These are phyloP conservation scores for Passer montanus DNA, from an alignment of 2,113 vertebrate species.

Conservation along the genomic window DNA sequence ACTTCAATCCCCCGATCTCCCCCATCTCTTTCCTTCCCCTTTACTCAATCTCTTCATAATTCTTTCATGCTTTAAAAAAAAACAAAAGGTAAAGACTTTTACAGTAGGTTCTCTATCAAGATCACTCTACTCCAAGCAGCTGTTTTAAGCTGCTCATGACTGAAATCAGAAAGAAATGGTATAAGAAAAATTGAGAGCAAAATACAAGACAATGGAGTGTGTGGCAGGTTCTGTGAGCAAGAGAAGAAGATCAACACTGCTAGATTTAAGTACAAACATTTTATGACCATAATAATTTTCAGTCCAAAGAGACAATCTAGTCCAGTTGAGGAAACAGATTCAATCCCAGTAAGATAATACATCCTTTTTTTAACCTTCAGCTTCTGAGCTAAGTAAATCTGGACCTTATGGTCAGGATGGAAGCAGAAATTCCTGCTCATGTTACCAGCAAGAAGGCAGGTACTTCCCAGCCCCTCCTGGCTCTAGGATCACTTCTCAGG, in stretches of 20 bases:
- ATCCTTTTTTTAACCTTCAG: not conserved
- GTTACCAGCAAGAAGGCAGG: not conserved
- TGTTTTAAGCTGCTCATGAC: not conserved
- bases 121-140: not conserved
- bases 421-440: not conserved
- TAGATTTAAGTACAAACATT: not conserved
- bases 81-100: not conserved
- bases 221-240: not conserved
- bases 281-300: not conserved
- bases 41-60: not conserved
- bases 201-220: not conserved
- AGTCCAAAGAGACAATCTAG: not conserved
- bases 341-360: not conserved
- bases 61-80: not conserved
- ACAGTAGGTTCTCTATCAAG: not conserved
- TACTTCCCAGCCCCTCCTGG: not conserved
- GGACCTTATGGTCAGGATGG: not conserved
- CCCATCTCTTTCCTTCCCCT: not conserved
- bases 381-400: not conserved
- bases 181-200: not conserved
- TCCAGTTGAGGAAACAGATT: not conserved
- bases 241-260: not conserved
- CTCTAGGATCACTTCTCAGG: not conserved
- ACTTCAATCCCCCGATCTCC: not conserved
- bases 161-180: not conserved